These are phyloP conservation scores for Glandiceps talaboti DNA, from an alignment of 53 echinoderm and acorn worm genomes.

Conservation along the genomic window DNA sequence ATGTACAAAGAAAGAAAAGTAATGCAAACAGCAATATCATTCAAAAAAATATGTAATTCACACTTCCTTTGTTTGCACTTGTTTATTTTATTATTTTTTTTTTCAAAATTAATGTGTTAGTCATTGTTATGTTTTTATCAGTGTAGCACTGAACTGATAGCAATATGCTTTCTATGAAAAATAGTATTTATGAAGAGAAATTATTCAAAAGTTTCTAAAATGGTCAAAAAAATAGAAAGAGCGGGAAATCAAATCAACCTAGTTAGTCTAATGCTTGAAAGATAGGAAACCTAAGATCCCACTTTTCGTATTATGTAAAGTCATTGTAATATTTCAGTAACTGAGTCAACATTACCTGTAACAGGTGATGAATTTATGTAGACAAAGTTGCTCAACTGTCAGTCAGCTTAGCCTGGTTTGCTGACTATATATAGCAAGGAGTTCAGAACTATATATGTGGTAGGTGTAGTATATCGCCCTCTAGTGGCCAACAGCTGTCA, in stretches of 20 bases:
- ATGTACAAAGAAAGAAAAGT: not conserved
- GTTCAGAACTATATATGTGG: no score
- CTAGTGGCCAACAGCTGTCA: no score
- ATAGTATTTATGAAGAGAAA: not conserved
- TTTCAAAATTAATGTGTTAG: not conserved
- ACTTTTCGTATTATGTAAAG: no score
- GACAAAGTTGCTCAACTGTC: no score
- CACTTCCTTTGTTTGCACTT: not conserved
- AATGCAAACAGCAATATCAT: not conserved
- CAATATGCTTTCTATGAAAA: not conserved
- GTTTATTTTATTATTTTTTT: not conserved
- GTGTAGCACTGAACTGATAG: no score
- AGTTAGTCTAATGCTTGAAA: no score
- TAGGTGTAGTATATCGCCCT: no score
- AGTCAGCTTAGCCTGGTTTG: no score
- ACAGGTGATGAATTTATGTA: not conserved
- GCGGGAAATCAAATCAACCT: not conserved
- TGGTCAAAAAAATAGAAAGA: not conserved
- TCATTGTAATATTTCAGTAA: no score
- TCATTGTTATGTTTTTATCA: not conserved
- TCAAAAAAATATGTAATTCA: not conserved
- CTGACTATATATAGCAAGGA: no score
- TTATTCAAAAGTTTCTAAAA: no score
- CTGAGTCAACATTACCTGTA: not conserved
- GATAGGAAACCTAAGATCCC: no score